Conservation (phyloP, 2,888 invertebrate genomes). For the Morpho deidamia region DNA sequence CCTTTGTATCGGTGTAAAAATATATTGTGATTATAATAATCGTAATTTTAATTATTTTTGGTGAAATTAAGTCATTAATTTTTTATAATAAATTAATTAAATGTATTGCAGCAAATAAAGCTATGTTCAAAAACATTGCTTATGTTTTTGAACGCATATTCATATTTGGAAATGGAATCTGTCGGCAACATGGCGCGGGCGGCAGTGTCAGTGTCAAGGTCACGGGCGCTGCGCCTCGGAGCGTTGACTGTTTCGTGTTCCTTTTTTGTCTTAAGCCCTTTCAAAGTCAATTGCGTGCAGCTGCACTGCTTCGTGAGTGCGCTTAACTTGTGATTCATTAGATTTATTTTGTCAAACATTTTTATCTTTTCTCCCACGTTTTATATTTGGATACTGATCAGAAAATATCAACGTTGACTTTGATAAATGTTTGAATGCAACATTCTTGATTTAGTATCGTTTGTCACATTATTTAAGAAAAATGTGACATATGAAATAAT, state of each 20-base stretch:
- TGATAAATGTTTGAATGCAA: slow-evolving; percentile 6
- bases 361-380: slow-evolving; percentile 8
- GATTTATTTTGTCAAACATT: slow-evolving; percentile 11
- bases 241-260: slow-evolving; percentile 33
- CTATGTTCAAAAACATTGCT: too few relatives aligned
- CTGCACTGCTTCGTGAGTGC: slow-evolving; percentile 25
- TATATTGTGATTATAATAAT: too few relatives aligned
- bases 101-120: too few relatives aligned
- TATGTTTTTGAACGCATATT: not conserved
- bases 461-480: too few relatives aligned
- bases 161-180: slow-evolving; percentile 5
- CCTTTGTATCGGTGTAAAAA: too few relatives aligned
- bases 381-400: not conserved
- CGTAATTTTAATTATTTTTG: too few relatives aligned
- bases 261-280: slow-evolving; percentile 33
- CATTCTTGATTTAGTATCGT: too few relatives aligned
- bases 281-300: slow-evolving; percentile 33
- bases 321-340: slow-evolving; percentile 20
- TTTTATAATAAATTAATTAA: too few relatives aligned
- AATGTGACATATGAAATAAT: too few relatives aligned
- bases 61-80: too few relatives aligned
- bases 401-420: slow-evolving; percentile 11
- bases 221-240: slow-evolving; percentile 36
- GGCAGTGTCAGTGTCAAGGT: slow-evolving; percentile 59
- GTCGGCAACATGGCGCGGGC: slow-evolving; percentile 19